Evolutionary conservation across 1,140 invertebrate genomes (phyloP).

Genomic region (Zaprionus gabonicus): DNA sequence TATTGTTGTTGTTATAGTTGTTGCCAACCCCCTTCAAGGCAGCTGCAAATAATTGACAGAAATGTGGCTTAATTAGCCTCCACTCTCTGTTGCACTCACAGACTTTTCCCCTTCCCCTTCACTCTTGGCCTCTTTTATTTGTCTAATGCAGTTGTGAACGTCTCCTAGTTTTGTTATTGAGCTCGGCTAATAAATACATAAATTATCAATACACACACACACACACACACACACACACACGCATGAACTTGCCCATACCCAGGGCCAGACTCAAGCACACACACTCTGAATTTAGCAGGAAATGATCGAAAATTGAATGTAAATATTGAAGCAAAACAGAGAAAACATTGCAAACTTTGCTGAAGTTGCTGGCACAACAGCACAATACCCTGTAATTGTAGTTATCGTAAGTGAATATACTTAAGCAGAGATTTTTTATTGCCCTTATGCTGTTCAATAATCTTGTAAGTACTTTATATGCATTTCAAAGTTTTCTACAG

Average conservation of each 20-base stretch:
- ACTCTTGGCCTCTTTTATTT: neutral
- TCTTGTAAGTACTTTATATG: neutral
- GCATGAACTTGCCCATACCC: neutral
- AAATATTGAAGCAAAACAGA: constrained; percentile 36
- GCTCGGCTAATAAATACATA: constrained; percentile 43
- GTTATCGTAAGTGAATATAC: neutral
- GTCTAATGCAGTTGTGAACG: constrained; percentile 18
- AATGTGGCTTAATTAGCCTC: constrained; percentile 16
- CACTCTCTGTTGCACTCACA: neutral
- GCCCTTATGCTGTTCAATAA: neutral
- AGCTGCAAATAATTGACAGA: constrained; percentile 26
- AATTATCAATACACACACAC: constrained; percentile 31
- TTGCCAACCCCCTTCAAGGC: neutral
- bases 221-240: neutral
- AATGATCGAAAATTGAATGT: constrained; percentile 67
- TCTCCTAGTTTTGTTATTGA: constrained; percentile 40
- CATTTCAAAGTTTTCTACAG: no score
- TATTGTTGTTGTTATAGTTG: neutral
- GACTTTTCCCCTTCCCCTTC: neutral
- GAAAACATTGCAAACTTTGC: neutral
- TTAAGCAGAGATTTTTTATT: neutral
- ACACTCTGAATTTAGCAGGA: constrained; percentile 33
- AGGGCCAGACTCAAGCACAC: neutral
- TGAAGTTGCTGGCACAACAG: neutral
- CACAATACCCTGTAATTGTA: constrained; percentile 9